Conservation (phyloP, 2,888 invertebrate genomes). For the Cosmopolites sordidus region DNA sequence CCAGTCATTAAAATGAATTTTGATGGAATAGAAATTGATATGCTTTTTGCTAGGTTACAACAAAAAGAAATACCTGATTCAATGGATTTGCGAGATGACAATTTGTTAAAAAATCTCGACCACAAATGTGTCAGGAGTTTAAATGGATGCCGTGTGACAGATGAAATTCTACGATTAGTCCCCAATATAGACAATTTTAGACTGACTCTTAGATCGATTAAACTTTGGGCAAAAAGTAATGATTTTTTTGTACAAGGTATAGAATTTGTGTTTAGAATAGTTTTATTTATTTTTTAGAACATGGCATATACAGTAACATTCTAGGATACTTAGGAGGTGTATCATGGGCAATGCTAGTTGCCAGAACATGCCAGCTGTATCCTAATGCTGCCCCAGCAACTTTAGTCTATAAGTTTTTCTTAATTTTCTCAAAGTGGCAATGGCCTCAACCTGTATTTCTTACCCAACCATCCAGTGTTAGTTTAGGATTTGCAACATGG, state of each 20-base stretch:
- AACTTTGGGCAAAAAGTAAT: slow-evolving; percentile 97
- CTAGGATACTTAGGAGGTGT: slow-evolving; percentile 97
- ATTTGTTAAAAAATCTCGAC: slow-evolving; percentile 89
- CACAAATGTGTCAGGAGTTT: slow-evolving; percentile 94
- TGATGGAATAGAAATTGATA: slow-evolving; percentile 97
- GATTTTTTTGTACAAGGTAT: slow-evolving; percentile 51
- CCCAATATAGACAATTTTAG: slow-evolving; percentile 93
- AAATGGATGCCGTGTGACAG: slow-evolving; percentile 97
- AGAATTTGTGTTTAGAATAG: slow-evolving; percentile 3
- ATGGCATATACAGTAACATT: slow-evolving; percentile 97
- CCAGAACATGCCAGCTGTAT: slow-evolving; percentile 95
- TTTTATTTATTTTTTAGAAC: slow-evolving; percentile 55
- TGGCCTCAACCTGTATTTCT: slow-evolving; percentile 98
- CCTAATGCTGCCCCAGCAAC: slow-evolving; percentile 95
- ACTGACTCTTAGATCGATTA: slow-evolving; percentile 88
- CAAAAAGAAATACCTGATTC: slow-evolving; percentile 92
- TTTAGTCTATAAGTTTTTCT: slow-evolving; percentile 95
- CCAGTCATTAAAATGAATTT: slow-evolving; percentile 99
- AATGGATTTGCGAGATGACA: slow-evolving; percentile 85
- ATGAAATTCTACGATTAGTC: slow-evolving; percentile 93
- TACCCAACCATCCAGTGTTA: slow-evolving; percentile 84
- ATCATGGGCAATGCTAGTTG: slow-evolving; percentile 99
- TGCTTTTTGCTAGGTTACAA: slow-evolving; percentile 92
- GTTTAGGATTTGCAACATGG: slow-evolving; percentile 92
- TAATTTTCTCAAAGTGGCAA: slow-evolving; percentile 97